A percentile compares a stretch with the other conserved stretches of the same genome.
Conservation (phyloP, 1,140 invertebrate species). For the Drosophila auraria region DNA sequence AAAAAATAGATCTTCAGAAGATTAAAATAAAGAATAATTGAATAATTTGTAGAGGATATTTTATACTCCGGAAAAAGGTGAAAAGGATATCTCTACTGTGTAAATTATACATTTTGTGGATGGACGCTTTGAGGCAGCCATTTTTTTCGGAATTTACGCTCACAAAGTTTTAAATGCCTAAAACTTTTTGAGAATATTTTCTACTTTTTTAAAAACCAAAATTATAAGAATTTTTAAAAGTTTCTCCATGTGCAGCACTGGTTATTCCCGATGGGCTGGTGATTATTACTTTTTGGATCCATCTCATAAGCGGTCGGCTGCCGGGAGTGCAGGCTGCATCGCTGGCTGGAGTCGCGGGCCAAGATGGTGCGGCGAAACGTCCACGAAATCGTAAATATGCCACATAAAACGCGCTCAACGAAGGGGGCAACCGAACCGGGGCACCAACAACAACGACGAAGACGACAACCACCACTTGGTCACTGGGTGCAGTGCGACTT, state of each 20-base stretch:
- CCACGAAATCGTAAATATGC: slow-evolving; percentile 62
- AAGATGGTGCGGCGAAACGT: slow-evolving; percentile 52
- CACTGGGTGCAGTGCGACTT: slow-evolving; percentile 66
- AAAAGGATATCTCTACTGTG: background rate
- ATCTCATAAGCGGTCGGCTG: slow-evolving; percentile 60
- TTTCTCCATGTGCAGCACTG: slow-evolving; percentile 25
- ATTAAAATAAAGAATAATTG: background rate
- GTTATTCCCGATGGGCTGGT: slow-evolving; percentile 36
- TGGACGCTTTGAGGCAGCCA: too few species aligned
- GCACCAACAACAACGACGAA: slow-evolving; percentile 4
- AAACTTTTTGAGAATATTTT: background rate
- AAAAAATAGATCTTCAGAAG: slow-evolving; percentile 7
- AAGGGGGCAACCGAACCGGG: slow-evolving; percentile 13
- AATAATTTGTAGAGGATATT: background rate
- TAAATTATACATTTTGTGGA: too few species aligned
- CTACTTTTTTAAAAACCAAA: background rate
- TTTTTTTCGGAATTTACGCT: too few species aligned
- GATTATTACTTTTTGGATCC: slow-evolving; percentile 83
- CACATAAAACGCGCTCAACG: slow-evolving; percentile 62
- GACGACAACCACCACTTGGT: slow-evolving; percentile 51
- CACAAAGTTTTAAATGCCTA: too few species aligned
- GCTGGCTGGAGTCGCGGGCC: slow-evolving; percentile 39
- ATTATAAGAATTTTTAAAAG: background rate
- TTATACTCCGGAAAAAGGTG: background rate
- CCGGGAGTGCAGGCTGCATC: slow-evolving; percentile 64